Conservation (phyloP, 2,888 invertebrate species). For the Itoplectis maculator region DNA sequence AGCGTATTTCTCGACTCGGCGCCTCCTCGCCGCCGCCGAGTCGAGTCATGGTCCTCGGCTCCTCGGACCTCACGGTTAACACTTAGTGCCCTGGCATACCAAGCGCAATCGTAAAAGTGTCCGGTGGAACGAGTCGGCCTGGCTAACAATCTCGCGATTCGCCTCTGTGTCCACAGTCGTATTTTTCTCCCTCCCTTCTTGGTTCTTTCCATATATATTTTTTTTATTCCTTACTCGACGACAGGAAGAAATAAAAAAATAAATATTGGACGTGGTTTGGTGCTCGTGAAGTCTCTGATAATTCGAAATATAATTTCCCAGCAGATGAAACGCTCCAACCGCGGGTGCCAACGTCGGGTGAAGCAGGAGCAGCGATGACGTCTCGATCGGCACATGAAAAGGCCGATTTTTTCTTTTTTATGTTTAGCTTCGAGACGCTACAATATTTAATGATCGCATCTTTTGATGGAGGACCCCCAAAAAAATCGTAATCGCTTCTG, state of each 20-base stretch:
- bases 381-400: no score
- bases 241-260: no score
- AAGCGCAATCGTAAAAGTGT: constrained; percentile 34
- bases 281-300: no score
- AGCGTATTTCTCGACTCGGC: constrained; percentile 28
- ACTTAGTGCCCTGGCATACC: constrained; percentile 44
- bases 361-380: no score
- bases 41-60: constrained; percentile 34
- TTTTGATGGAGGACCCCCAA: no score
- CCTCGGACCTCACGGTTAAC: constrained; percentile 51
- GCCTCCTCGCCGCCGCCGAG: constrained; percentile 36
- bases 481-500: background rate
- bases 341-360: no score
- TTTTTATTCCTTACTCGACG: background rate
- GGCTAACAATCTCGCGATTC: background rate
- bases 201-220: background rate
- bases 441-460: no score
- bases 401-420: no score
- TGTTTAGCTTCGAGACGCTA: no score
- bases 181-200: background rate
- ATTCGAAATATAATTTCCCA: no score
- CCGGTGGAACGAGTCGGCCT: constrained; percentile 24
- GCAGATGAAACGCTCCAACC: no score
- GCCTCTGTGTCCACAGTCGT: background rate
- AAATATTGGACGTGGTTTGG: no score